Evolutionary conservation across 23 tunicate genomes (phyloP), one percentile per base, ranked within the genome.

Genomic region (Halocynthia roretzi): DNA sequence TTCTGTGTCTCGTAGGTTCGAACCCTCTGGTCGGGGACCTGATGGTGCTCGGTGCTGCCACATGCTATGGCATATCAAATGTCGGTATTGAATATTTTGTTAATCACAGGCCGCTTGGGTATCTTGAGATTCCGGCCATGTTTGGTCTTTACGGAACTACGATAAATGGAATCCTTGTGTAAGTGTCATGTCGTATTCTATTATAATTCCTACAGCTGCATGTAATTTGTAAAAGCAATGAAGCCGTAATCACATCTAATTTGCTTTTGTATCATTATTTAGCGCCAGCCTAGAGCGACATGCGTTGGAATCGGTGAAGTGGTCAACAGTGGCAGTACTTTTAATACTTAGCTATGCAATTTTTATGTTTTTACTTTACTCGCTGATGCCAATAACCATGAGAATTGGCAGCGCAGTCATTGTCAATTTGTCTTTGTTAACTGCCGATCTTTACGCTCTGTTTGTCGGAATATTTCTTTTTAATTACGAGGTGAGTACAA

Each of bases 51-150:
- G 84, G 71, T 51, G 86, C 86, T 12, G 98, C 98, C 10, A 67
- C 78, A 7, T 75, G 91, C 31, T 92, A 92, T 77, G 98, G 87
- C 51, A 78, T 86, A 48, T 75, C 93, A 7, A 92, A 92, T 75
- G 98, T 92, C 12, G 80, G 93, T 9, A 92, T 92, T 92, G 98
- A 92, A 70, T 92, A 49, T 76, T 56, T 92, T 52, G 22, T 79
- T 31, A 92, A 92, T 50, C 63, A 69, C 7, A 85, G 89, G 9
- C 60, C 80, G 22, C 53, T 31, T 51, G 98, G 91, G 10, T 72
- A 77, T 50, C 56, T 81, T 20, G 88, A 86, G 53, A 77, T 86
- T 6, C 83, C 86, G 15, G 98, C 81, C 14, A 92, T 92, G 98
- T 83, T 75, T 68, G 98, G 98, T 6, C 53, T 92, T 9, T 92